These are phyloP conservation scores for Acinonyx jubatus DNA, from an alignment of 2,113 vertebrate genomes.

Conservation along the genomic window DNA sequence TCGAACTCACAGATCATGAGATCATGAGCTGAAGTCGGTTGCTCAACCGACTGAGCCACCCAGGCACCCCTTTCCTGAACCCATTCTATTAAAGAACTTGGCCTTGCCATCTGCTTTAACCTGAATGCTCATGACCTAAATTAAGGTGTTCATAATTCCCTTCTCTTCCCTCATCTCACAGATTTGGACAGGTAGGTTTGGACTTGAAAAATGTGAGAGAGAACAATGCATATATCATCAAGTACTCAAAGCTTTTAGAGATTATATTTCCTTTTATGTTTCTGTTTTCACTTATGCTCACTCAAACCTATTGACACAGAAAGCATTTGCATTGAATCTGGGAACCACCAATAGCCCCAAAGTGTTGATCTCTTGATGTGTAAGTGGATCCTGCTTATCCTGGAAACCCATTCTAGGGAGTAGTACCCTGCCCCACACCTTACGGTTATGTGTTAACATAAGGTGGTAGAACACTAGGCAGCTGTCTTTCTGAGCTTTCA, in stretches of 20 bases:
- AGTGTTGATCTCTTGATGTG: slow-evolving; percentile 25
- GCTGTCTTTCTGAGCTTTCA: slow-evolving; percentile 64
- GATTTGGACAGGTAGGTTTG: neutral
- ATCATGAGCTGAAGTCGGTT: no score
- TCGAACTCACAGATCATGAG: no score
- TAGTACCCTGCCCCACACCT: neutral
- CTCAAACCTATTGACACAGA: neutral
- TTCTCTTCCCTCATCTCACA: neutral
- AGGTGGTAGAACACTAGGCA: slow-evolving; percentile 48
- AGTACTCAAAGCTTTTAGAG: neutral
- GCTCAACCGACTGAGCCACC: no score
- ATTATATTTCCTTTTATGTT: neutral
- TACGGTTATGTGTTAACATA: slow-evolving; percentile 45
- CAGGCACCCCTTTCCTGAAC: neutral
- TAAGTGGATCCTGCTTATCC: neutral
- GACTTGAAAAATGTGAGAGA: neutral
- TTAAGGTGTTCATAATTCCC: neutral
- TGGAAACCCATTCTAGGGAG: neutral
- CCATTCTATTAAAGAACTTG: neutral
- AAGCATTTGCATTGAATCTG: neutral
- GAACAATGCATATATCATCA: neutral
- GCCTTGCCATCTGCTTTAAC: neutral
- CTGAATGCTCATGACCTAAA: neutral
- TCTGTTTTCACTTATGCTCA: neutral
- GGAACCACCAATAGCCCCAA: neutral